Evolutionary conservation across 2,888 invertebrate genomes (phyloP).

Genomic region (Girardia tigrina): DNA sequence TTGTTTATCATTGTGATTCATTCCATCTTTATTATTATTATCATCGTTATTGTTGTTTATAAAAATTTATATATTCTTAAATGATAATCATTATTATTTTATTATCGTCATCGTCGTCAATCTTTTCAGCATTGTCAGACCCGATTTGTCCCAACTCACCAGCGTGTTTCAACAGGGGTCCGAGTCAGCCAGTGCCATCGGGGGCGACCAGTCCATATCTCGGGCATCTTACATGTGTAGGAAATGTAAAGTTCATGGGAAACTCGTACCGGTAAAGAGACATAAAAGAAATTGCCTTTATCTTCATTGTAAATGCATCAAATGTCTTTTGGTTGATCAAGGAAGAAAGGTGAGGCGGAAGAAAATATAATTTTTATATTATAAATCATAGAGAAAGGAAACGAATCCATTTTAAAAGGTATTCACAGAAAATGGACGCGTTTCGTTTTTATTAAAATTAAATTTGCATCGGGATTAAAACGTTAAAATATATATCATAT

Average conservation of each 20-base stretch:
- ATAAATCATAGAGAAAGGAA: too few species aligned
- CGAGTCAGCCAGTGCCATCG: background rate
- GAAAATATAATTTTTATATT: background rate
- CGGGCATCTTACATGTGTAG: conserved; percentile 37
- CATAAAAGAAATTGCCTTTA: conserved; percentile 37
- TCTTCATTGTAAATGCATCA: conserved; percentile 32
- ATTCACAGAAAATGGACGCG: too few species aligned
- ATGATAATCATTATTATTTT: background rate
- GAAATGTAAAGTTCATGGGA: conserved; percentile 37
- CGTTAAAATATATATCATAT: background rate
- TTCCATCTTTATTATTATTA: background rate
- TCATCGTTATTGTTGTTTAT: background rate
- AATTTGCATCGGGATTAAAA: too few species aligned
- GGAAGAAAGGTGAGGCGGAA: conserved; percentile 34
- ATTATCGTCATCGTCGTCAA: background rate
- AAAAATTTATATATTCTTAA: background rate
- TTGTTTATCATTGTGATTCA: background rate
- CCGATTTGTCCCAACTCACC: background rate
- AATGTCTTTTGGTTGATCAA: conserved; percentile 35
- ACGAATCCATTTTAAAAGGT: too few species aligned
- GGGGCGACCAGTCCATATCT: background rate
- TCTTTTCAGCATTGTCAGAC: background rate
- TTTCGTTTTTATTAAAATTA: too few species aligned
- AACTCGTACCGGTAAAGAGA: conserved; percentile 34
- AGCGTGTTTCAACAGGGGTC: background rate